A percentile compares a stretch with the other conserved stretches of the same genome.
phyloP scores from a whole-genome alignment of 2,888 invertebrate species.

The Megalurothrips usitatus region DNA sequence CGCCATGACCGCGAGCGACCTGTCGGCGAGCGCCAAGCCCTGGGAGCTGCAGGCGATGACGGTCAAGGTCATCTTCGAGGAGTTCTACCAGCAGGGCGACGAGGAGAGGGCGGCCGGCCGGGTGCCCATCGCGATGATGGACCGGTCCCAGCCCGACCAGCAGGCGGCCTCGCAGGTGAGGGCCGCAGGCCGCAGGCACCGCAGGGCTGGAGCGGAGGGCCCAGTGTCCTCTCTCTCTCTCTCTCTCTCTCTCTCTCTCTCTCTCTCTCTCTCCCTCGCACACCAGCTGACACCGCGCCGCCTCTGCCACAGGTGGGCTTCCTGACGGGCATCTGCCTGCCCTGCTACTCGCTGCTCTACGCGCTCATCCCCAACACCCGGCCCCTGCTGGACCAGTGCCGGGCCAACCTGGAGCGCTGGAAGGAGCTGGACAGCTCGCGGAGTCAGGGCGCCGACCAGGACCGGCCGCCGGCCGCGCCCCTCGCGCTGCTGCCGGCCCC shows the following conservation, averaged over 20 bases:
- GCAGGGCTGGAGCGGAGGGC: no score
- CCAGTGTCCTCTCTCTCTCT: no score
- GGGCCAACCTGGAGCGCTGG: slow-evolving; percentile 59
- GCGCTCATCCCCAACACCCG: slow-evolving; percentile 65
- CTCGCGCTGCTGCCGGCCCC: not conserved
- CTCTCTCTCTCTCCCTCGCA: no score
- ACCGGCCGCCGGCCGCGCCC: not conserved
- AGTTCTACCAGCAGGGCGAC: slow-evolving; percentile 76
- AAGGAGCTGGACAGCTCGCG: slow-evolving; percentile 47
- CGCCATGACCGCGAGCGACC: slow-evolving; percentile 78
- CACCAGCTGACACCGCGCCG: no score
- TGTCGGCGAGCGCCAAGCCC: slow-evolving; percentile 79
- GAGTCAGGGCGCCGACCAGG: not conserved
- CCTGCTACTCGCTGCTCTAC: slow-evolving; percentile 68
- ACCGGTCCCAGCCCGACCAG: slow-evolving; percentile 65
- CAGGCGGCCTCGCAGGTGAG: slow-evolving; percentile 66
- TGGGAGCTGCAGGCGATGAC: slow-evolving; percentile 78
- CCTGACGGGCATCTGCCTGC: slow-evolving; percentile 71
- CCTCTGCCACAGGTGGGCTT: slow-evolving; percentile 72
- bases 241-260: no score
- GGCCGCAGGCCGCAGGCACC: no score
- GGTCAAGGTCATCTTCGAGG: slow-evolving; percentile 74
- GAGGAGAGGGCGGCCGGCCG: slow-evolving; percentile 64
- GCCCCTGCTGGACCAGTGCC: slow-evolving; percentile 64
- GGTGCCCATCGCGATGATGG: slow-evolving; percentile 77